phyloP scores from a whole-genome alignment of 1,140 invertebrate species.

The Leptinotarsa defecta region DNA sequence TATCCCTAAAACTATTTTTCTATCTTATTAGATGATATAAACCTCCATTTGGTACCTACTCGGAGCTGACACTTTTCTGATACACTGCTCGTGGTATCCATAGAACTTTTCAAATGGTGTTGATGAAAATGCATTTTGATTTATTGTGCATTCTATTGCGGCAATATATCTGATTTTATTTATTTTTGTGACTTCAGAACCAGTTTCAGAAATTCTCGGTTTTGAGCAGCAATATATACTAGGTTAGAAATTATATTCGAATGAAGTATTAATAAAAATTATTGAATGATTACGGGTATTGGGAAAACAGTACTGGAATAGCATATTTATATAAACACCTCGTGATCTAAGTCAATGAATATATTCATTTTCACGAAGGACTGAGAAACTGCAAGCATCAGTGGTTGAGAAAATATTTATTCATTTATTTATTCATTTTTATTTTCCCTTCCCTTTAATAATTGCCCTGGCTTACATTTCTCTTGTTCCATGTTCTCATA shows the following conservation, averaged over 20 bases:
- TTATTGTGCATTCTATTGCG: neutral
- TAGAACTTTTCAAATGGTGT: no score
- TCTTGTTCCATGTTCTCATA: constrained; percentile 8
- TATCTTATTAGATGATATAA: no score
- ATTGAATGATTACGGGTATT: neutral
- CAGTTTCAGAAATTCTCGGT: neutral
- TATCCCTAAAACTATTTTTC: no score
- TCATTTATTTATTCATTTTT: constrained; percentile 7
- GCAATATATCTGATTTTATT: neutral
- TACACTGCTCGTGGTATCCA: no score
- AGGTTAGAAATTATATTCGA: neutral
- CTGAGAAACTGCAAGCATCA: neutral
- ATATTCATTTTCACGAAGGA: neutral
- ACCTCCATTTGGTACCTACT: no score
- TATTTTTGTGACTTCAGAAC: neutral
- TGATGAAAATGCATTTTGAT: no score
- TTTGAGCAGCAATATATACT: neutral
- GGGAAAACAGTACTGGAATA: neutral
- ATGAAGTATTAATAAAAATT: neutral
- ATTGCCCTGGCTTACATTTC: constrained; percentile 1
- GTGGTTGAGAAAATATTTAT: neutral
- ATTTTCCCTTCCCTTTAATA: neutral
- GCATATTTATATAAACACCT: neutral
- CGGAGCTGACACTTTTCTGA: no score
- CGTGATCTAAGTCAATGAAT: neutral